Conservation (phyloP, 92 coral and sea anemone species). For the Micromussa lordhowensis region DNA sequence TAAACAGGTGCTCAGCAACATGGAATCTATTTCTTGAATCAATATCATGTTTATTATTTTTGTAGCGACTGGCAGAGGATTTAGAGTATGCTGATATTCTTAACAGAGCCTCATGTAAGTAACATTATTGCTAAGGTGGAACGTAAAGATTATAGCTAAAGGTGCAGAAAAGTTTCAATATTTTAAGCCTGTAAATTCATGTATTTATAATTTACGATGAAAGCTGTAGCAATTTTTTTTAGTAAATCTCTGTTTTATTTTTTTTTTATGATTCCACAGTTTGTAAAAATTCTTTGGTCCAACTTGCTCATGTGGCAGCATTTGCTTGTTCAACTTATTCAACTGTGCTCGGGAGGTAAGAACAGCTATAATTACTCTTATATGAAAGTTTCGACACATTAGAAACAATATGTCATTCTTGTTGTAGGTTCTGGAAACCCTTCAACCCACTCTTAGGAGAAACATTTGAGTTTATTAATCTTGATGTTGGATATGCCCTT, state of each 20-base stretch:
- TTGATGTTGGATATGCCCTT: constrained; percentile 87
- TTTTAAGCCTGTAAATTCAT: no score
- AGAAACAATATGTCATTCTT: neutral
- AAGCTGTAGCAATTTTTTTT: neutral
- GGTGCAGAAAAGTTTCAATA: no score
- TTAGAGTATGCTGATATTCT: constrained; percentile 95
- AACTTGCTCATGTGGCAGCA: constrained; percentile 94
- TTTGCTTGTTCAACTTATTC: constrained; percentile 95
- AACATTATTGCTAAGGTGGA: neutral
- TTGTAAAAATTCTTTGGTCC: constrained; percentile 77
- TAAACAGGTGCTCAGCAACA: no score
- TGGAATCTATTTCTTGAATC: no score
- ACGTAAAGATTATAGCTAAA: no score
- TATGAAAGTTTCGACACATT: neutral
- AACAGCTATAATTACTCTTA: neutral
- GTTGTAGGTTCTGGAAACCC: constrained; percentile 96
- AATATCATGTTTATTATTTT: neutral
- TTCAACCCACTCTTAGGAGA: constrained; percentile 98
- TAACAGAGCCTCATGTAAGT: constrained; percentile 94
- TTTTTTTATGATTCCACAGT: constrained; percentile 48
- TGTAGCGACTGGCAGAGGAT: constrained; percentile 94
- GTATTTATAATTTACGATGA: neutral
- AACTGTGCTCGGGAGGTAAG: constrained; percentile 89
- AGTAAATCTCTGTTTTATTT: neutral
- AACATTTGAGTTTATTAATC: constrained; percentile 92